Evolutionary conservation across 2,888 invertebrate genomes (phyloP).

Genomic region (Drosophila tanythrix): DNA sequence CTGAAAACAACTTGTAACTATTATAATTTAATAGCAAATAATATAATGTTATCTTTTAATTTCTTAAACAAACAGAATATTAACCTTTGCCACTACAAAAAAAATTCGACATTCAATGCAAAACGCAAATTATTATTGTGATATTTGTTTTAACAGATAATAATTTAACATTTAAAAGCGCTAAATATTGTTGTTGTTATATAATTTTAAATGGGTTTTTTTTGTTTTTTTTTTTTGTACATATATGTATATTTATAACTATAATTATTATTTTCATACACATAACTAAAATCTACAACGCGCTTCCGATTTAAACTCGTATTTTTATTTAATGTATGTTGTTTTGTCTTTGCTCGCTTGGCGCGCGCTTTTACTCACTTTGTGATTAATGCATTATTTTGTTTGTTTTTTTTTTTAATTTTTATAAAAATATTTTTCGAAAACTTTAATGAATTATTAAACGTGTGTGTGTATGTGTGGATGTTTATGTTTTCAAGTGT

Average conservation of each 20-base stretch:
- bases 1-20: background rate
- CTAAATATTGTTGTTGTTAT: slow-evolving; percentile 53
- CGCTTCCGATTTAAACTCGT: slow-evolving; percentile 44
- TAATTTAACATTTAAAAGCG: slow-evolving; percentile 74
- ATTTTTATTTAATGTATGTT: slow-evolving; percentile 36
- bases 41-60: slow-evolving; percentile 32
- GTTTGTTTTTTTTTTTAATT: slow-evolving; percentile 43
- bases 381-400: slow-evolving; percentile 67
- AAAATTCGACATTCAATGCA: slow-evolving; percentile 58
- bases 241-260: slow-evolving; percentile 49
- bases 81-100: slow-evolving; percentile 55
- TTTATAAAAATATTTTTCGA: slow-evolving; percentile 77
- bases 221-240: slow-evolving; percentile 26
- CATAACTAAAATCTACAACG: slow-evolving; percentile 57
- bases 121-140: slow-evolving; percentile 51
- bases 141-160: slow-evolving; percentile 62
- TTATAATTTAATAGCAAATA: slow-evolving; percentile 7
- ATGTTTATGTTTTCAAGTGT: slow-evolving; percentile 20
- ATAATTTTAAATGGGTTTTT: slow-evolving; percentile 49
- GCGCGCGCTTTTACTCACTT: slow-evolving; percentile 58
- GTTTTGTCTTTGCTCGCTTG: slow-evolving; percentile 57
- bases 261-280: slow-evolving; percentile 58
- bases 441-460: slow-evolving; percentile 56
- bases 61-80: slow-evolving; percentile 48
- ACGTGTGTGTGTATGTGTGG: slow-evolving; percentile 31